Conservation (phyloP, 2,888 invertebrate genomes). For the Sinodicranocentrus sp. region DNA sequence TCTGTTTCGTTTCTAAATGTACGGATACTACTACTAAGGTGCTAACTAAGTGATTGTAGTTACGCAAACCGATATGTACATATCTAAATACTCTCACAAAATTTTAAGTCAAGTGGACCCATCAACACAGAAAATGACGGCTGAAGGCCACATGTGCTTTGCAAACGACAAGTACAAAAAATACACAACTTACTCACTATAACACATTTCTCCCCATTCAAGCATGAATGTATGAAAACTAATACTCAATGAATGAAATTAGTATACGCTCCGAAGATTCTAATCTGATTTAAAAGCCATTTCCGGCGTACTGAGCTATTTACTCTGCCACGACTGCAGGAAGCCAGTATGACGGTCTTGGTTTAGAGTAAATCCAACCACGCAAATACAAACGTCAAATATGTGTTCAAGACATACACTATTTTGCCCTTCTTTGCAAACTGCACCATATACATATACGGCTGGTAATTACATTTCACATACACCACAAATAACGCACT, state of each 20-base stretch:
- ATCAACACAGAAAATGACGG: slow-evolving; percentile 7
- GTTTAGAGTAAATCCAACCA: no score
- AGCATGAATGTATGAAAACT: slow-evolving; percentile 1
- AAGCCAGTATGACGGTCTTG: no score
- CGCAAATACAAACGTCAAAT: no score
- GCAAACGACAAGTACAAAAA: slow-evolving; percentile 1
- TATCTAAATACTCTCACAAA: no score
- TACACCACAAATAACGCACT: neutral
- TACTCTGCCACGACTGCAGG: neutral
- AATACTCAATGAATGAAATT: slow-evolving; percentile 28
- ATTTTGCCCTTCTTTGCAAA: no score
- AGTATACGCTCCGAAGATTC: slow-evolving; percentile 22
- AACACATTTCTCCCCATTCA: slow-evolving; percentile 8
- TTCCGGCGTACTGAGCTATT: slow-evolving; percentile 35
- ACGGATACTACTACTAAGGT: no score
- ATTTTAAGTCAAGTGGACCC: neutral
- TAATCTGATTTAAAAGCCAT: slow-evolving; percentile 42
- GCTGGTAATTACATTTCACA: no score
- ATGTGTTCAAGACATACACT: no score
- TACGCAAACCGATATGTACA: no score
- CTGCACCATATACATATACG: no score
- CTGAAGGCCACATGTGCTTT: slow-evolving; percentile 6
- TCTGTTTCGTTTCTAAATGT: no score
- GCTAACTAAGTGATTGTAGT: no score
- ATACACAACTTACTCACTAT: neutral